Evolutionary conservation across 2,113 vertebrate genomes (phyloP).

Genomic region (Antechinus flavipes): DNA sequence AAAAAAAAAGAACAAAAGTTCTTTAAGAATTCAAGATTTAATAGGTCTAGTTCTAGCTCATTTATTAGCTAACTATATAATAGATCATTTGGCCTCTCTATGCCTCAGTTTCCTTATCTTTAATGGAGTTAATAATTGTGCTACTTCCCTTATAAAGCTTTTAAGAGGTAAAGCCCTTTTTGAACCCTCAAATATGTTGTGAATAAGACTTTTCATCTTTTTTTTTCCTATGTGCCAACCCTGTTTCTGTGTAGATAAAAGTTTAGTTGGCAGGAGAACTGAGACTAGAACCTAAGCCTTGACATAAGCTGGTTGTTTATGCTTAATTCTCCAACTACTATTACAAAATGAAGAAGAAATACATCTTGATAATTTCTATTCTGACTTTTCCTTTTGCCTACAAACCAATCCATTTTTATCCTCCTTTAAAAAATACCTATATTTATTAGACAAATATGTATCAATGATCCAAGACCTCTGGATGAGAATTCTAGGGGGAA

Average conservation of each 20-base stretch:
- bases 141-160: not conserved
- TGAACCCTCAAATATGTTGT: not conserved
- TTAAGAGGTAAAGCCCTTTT: not conserved
- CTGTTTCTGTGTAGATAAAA: not conserved
- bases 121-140: not conserved
- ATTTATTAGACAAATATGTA: not conserved
- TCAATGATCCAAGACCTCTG: slow-evolving; percentile 6
- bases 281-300: not conserved
- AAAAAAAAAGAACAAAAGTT: not conserved
- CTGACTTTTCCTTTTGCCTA: not conserved
- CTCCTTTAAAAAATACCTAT: slow-evolving; percentile 5
- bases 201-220: not conserved
- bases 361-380: not conserved
- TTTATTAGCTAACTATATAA: not conserved
- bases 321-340: not conserved
- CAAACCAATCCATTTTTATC: not conserved
- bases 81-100: not conserved
- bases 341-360: not conserved
- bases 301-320: not conserved
- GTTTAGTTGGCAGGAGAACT: not conserved
- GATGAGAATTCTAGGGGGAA: slow-evolving; percentile 5
- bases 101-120: not conserved
- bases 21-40: not conserved
- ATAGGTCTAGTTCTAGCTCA: not conserved
- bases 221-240: not conserved